These are phyloP conservation scores for Epinotia bilunana DNA, from an alignment of 2,888 invertebrate genomes.

Conservation along the genomic window DNA sequence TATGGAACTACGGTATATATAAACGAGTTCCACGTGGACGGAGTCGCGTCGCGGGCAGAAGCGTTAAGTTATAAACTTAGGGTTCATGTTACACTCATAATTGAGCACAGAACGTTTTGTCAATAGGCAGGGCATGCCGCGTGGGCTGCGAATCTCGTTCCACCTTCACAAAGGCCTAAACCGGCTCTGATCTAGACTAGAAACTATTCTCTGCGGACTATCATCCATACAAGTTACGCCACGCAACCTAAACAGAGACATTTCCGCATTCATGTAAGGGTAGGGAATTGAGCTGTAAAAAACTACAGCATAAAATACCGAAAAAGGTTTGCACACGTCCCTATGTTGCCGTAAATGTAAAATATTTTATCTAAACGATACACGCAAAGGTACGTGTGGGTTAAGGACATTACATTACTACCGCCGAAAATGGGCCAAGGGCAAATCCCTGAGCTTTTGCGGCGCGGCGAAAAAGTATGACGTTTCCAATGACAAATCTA, in stretches of 20 bases:
- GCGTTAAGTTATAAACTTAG: neutral
- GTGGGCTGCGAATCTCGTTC: slow-evolving; percentile 27
- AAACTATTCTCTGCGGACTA: slow-evolving; percentile 8
- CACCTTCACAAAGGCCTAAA: slow-evolving; percentile 26
- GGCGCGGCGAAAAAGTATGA: slow-evolving; percentile 22
- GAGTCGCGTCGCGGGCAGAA: too few species aligned
- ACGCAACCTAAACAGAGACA: neutral
- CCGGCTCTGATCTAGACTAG: slow-evolving; percentile 18
- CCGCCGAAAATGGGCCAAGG: slow-evolving; percentile 50
- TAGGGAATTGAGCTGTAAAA: slow-evolving; percentile 1
- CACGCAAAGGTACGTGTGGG: slow-evolving; percentile 39
- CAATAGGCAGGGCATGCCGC: neutral
- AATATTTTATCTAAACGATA: slow-evolving; percentile 47
- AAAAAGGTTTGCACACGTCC: slow-evolving; percentile 10
- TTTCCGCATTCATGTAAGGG: slow-evolving; percentile 5
- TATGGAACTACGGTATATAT: too few species aligned
- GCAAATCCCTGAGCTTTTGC: slow-evolving; percentile 12
- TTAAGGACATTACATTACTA: slow-evolving; percentile 32
- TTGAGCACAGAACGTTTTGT: neutral
- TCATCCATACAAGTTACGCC: slow-evolving; percentile 16
- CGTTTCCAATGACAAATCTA: slow-evolving; percentile 27
- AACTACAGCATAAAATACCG: slow-evolving; percentile 5
- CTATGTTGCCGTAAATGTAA: slow-evolving; percentile 34
- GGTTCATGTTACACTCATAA: neutral
- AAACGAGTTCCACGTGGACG: too few species aligned